Percentiles rank a stretch among this genome's conserved stretches.
phyloP scores from a whole-genome alignment of 2,888 invertebrate genomes.

The Andrena flavipes region DNA sequence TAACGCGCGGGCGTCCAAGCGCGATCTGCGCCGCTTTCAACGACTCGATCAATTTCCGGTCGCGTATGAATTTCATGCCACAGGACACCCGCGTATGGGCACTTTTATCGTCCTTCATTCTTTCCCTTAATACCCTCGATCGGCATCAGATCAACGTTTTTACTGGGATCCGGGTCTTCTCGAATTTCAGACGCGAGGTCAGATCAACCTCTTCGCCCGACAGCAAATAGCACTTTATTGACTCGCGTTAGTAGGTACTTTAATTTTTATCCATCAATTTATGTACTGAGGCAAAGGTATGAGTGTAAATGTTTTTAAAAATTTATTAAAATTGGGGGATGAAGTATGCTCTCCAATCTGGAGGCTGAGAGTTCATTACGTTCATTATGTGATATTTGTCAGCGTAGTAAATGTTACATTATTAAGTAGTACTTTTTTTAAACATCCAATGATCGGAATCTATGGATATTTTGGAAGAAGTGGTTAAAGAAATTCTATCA shows the following conservation, averaged over 20 bases:
- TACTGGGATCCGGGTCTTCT: conserved; percentile 27
- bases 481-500: no score
- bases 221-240: background rate
- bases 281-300: background rate
- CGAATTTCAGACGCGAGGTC: conserved; percentile 20
- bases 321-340: background rate
- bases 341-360: background rate
- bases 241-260: background rate
- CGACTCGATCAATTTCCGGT: conserved; percentile 44
- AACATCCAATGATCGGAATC: no score
- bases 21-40: conserved; percentile 36
- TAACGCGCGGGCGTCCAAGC: conserved; percentile 46
- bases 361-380: background rate
- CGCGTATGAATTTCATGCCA: conserved; percentile 10
- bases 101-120: conserved; percentile 4
- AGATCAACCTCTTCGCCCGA: conserved; percentile 6
- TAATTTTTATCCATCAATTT: background rate
- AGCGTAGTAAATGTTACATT: background rate
- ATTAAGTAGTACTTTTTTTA: background rate
- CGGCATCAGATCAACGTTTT: conserved; percentile 40
- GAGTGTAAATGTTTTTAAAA: background rate
- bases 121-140: conserved; percentile 6
- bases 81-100: background rate
- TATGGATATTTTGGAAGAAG: no score
- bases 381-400: background rate